Evolutionary conservation across 1,140 invertebrate species (phyloP), one percentile per base, ranked within the genome.

Genomic region (Mycetomoellerius zeteki): DNA sequence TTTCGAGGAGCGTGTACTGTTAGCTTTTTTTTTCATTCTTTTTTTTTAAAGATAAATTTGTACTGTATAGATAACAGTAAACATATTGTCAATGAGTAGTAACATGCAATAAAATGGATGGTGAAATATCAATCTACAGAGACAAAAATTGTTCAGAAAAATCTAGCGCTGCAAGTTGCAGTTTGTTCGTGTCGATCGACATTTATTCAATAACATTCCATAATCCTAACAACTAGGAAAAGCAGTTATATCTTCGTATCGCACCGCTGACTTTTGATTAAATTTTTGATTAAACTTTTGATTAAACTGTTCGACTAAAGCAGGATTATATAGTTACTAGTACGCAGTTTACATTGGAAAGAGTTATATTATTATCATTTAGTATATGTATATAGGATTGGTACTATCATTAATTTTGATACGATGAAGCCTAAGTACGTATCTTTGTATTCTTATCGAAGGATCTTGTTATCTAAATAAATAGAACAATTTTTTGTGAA

Each of bases 251-350:
- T 1, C 7, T n/a, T 21, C 16, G 8, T 62, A 37, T 67, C 43
- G 14, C 14, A 69, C 19, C 27, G n/a, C 24, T 54, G 37, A 60
- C 69, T 82, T 82, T 82, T 82, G 58, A 82, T 72, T 82, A 72
- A 82, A 47, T n/a, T 72, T 69, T 81, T 72, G 19, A 82, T 72
- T 82, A 72, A 82, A 47, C 27, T 72, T 69, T 81, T 72, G 19
- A 82, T 73, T 30, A 24, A 73, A 58, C 8, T 30, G 14, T 47
- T 80, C 73, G 33, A 58, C n/a, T 47, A 7, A 47, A 73, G 14
- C 19, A 7, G 56, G 21, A 54, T 67, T n/a, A n/a, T n/a, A n/a
- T n/a, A 19, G 37, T 81, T 72, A 73, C 12, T 10, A 6, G 54
- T 8, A 60, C 10, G 16, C 8, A 19, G 33, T 16, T 72, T 73